Evolutionary conservation across 2,888 invertebrate genomes (phyloP).

Genomic region (Dryococelus australis): DNA sequence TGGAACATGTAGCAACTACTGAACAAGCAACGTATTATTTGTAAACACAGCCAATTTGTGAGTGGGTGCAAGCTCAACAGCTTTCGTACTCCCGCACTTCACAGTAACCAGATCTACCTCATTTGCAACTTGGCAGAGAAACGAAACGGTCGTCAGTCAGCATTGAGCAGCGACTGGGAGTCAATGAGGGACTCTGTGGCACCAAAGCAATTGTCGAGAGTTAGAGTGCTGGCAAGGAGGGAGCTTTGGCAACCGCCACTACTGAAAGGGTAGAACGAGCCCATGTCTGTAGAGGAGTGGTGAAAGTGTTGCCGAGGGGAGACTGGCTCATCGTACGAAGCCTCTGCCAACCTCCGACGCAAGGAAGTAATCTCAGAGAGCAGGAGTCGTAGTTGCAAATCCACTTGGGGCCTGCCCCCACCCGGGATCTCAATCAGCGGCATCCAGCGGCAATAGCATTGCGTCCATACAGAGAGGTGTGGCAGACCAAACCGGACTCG

Average conservation of each 20-base stretch:
- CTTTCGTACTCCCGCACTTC: no score
- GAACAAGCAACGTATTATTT: no score
- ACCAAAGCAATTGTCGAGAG: constrained; percentile 67
- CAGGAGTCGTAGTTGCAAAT: background rate
- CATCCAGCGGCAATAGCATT: constrained; percentile 91
- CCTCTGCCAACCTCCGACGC: background rate
- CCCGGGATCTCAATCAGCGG: constrained; percentile 79
- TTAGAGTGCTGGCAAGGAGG: constrained; percentile 55
- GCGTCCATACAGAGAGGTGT: constrained; percentile 65
- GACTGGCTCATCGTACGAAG: background rate
- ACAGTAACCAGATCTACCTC: background rate
- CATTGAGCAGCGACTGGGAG: constrained; percentile 74
- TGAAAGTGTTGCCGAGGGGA: constrained; percentile 50
- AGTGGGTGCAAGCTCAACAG: no score
- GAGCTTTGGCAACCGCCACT: constrained; percentile 34
- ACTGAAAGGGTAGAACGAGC: constrained; percentile 63
- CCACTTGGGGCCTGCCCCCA: constrained; percentile 58
- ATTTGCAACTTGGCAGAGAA: background rate
- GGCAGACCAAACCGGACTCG: constrained; percentile 47
- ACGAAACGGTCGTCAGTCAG: constrained; percentile 61
- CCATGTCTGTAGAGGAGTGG: constrained; percentile 28
- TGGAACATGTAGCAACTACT: no score
- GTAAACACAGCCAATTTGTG: no score
- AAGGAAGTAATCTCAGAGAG: background rate
- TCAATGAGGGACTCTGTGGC: constrained; percentile 70